Percentiles rank a stretch among this genome's conserved stretches.
phyloP scores from a whole-genome alignment of 2,797 vertebrate genomes.

The Vipera latastei region DNA sequence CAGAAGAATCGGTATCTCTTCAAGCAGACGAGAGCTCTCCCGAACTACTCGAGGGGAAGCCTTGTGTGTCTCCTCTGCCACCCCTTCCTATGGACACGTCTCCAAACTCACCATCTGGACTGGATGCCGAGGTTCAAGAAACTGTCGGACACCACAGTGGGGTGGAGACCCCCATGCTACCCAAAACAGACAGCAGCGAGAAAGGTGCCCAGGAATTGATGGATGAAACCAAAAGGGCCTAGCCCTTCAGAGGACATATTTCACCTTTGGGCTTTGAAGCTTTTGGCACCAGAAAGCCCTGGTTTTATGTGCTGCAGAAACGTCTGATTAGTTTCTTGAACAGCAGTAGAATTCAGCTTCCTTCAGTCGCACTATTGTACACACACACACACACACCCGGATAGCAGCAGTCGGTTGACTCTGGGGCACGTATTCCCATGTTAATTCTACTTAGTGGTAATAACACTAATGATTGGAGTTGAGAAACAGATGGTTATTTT shows the following conservation, averaged over 20 bases:
- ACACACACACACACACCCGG: too few relatives aligned
- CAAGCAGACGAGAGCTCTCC: slow-evolving; percentile 29
- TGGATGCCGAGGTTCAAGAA: slow-evolving; percentile 19
- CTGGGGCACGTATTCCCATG: too few relatives aligned
- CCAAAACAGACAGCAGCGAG: background rate
- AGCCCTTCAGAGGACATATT: background rate
- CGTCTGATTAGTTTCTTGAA: background rate
- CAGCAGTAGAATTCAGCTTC: background rate
- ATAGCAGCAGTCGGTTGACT: background rate
- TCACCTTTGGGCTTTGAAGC: slow-evolving; percentile 24
- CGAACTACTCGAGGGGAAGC: background rate
- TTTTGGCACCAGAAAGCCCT: slow-evolving; percentile 18
- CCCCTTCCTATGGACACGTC: slow-evolving; percentile 51
- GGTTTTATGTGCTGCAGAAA: slow-evolving; percentile 38
- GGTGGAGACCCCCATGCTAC: background rate
- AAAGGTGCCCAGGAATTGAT: slow-evolving; percentile 25
- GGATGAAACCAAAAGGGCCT: slow-evolving; percentile 15
- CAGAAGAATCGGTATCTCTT: background rate
- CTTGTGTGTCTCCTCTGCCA: slow-evolving; percentile 39
- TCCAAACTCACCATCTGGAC: slow-evolving; percentile 24
- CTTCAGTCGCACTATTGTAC: background rate
- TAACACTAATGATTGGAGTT: background rate
- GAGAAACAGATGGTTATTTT: background rate
- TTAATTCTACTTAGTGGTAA: background rate
- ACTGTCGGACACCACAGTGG: background rate